phyloP scores from a whole-genome alignment of 1,140 invertebrate species.

The Drosophila erecta region DNA sequence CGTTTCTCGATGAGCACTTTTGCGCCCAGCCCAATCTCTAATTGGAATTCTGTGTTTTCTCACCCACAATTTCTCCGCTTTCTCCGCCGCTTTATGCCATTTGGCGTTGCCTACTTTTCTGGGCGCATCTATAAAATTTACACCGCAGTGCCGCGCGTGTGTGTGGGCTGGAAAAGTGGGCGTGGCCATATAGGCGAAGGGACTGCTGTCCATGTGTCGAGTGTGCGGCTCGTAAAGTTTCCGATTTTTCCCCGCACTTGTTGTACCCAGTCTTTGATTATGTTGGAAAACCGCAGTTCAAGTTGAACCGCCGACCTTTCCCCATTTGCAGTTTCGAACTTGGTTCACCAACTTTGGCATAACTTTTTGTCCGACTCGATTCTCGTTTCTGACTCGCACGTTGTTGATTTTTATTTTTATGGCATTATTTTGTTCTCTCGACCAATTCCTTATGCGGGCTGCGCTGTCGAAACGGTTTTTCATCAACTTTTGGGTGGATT shows the following conservation, averaged over 20 bases:
- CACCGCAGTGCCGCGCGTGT: slow-evolving; percentile 48
- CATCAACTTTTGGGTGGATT: slow-evolving; percentile 59
- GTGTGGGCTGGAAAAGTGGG: slow-evolving; percentile 14
- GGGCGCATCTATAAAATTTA: slow-evolving; percentile 71
- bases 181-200: slow-evolving; percentile 1
- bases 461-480: slow-evolving; percentile 60
- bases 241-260: slow-evolving; percentile 30
- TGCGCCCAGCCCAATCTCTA: slow-evolving; percentile 14
- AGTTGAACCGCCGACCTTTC: slow-evolving; percentile 42
- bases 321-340: slow-evolving; percentile 33
- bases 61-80: slow-evolving; percentile 14
- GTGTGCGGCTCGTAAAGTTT: slow-evolving; percentile 68
- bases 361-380: slow-evolving; percentile 40
- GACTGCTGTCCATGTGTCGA: slow-evolving; percentile 48
- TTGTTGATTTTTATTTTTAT: slow-evolving; percentile 75
- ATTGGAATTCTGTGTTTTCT: slow-evolving; percentile 43
- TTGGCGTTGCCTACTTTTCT: slow-evolving; percentile 72
- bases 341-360: slow-evolving; percentile 51
- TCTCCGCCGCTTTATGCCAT: slow-evolving; percentile 19
- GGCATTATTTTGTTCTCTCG: slow-evolving; percentile 62
- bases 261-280: slow-evolving; percentile 57
- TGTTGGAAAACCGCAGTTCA: slow-evolving; percentile 61
- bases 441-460: slow-evolving; percentile 37
- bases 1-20: slow-evolving; percentile 21
- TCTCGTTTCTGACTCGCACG: slow-evolving; percentile 4